Evolutionary conservation across 2,888 invertebrate species (phyloP), one percentile per base, ranked within the genome.

Genomic region (Chrysodeixis includens): DNA sequence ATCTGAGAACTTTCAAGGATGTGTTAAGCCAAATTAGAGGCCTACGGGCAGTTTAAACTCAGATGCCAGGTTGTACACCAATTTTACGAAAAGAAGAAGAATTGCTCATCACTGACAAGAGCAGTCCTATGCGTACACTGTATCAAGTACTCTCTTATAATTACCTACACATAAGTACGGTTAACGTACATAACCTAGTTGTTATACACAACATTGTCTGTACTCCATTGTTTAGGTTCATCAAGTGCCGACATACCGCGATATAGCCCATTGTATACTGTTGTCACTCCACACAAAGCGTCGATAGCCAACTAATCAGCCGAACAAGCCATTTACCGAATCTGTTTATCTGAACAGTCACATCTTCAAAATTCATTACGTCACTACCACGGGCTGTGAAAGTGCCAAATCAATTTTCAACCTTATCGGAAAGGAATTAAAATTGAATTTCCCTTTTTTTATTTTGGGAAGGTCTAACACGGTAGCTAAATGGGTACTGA

Each of bases 351-450:
- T 20, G 30, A 59, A 49, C 22, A 51, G 32, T 65, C 9, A 40
- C 56, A 67, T 64, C 57, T 66, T 54, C 53, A 51, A 55, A 71
- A 67, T 71, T 71, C 66, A 67, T 67, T 66, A 67, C 62, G 35
- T 66, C 57, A 52, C 52, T 52, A 54, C 22, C 12, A 40, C 10
- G 8, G 54, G 66, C 56, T 62, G 66, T 32, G 56, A 51, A 14
- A 56, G 14, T 52, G 46, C 63, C 56, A 51, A 66, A 70, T 69
- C 68, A 71, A 71, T 74, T 64, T 56, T 40, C 59, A 61, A 9
- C 54, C 69, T 69, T 74, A 74, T 71, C 66, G 35, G 1, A 30
- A 57, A 69, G 69, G 69, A 66, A 69, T 74, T 68, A 74, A 69
- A 74, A 71, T 69, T 59, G 61, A 55, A 64, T 69, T 66, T 66